Evolutionary conservation across 2,113 vertebrate species (phyloP), one percentile per base, ranked within the genome.

Genomic region (Montifringilla adamsi): DNA sequence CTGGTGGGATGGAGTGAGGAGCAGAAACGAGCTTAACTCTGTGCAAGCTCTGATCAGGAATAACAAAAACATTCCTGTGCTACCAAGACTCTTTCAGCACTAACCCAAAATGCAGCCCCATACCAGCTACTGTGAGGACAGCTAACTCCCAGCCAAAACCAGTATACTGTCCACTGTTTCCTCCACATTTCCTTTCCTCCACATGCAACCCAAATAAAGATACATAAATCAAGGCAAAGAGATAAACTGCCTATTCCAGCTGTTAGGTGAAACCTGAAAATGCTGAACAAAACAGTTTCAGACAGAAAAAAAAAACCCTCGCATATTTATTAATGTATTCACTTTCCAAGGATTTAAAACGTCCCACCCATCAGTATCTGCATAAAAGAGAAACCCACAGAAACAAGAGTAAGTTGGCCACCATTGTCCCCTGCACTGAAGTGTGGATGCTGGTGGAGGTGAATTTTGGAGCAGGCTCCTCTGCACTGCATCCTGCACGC

Each of bases 401-500:
- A 84, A 89, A 27, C 30, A 13, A 12, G 21, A 70, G 15, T 13
- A 84, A 81, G 49, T 37, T 63, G 64, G 46, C 13, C 22, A 52
- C 30, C 5, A 4, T 6, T 33, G 23, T 8, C 18, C 10, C 15
- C 1, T 10, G 1, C 2, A 3, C 4, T 33, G 28, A 35, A 13
- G 8, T 44, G 58, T 7, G 13, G 59, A 19, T 64, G 50, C 53
- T 68, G 23, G 18, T 17, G 8, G 41, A 58, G 22, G 56, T n/a
- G 52, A 60, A n/a, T 88, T 86, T 84, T 70, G 75, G 77, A 69
- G 37, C 4, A 6, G 41, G 19, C 18, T 37, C 24, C 33, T 15
- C 33, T 76, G 22, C 66, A 23, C 23, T 18, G 30, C 5, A 10
- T 18, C 12, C 72, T 43, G 26, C 4, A 2, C 37, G 46, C 26